A percentile compares a stretch with the other conserved stretches of the same genome.
Conservation (phyloP, 1,140 invertebrate species). For the Drosophila saltans region DNA sequence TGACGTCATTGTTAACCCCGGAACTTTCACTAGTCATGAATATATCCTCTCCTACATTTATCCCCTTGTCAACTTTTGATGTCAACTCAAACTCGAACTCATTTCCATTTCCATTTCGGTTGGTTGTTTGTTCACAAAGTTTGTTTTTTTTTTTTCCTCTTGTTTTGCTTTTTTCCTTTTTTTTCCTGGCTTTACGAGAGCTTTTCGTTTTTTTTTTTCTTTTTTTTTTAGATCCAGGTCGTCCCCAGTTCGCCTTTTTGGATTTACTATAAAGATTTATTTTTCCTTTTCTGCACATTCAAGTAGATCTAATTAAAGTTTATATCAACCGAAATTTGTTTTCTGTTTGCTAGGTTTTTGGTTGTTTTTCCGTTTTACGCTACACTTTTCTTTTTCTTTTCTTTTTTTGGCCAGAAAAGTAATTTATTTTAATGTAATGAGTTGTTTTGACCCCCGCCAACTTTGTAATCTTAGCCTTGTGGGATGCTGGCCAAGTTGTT, state of each 20-base stretch:
- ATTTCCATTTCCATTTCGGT: constrained; percentile 75
- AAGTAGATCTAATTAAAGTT: constrained; percentile 80
- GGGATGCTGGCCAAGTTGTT: constrained; percentile 51
- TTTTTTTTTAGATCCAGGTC: constrained; percentile 36
- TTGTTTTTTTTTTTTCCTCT: constrained; percentile 41
- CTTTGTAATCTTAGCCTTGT: constrained; percentile 54
- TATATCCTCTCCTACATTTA: background rate
- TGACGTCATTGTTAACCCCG: constrained; percentile 78
- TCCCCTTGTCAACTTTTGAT: constrained; percentile 38
- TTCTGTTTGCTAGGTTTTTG: constrained; percentile 46
- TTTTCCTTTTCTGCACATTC: constrained; percentile 57
- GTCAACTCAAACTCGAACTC: constrained; percentile 55
- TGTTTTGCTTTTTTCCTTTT: constrained; percentile 27
- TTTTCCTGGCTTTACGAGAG: constrained; percentile 38
- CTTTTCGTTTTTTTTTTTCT: constrained; percentile 48
- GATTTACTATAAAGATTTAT: constrained; percentile 79
- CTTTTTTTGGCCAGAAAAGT: constrained; percentile 54
- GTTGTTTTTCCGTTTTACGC: constrained; percentile 59
- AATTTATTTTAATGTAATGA: constrained; percentile 77
- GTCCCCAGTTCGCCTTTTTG: constrained; percentile 51
- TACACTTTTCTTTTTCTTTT: background rate
- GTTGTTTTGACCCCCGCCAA: constrained; percentile 73
- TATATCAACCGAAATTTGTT: constrained; percentile 55
- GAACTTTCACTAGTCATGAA: constrained; percentile 56
- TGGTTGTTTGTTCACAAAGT: constrained; percentile 35